Evolutionary conservation across 2,113 vertebrate species (phyloP).

Genomic region (Piaya cayana): DNA sequence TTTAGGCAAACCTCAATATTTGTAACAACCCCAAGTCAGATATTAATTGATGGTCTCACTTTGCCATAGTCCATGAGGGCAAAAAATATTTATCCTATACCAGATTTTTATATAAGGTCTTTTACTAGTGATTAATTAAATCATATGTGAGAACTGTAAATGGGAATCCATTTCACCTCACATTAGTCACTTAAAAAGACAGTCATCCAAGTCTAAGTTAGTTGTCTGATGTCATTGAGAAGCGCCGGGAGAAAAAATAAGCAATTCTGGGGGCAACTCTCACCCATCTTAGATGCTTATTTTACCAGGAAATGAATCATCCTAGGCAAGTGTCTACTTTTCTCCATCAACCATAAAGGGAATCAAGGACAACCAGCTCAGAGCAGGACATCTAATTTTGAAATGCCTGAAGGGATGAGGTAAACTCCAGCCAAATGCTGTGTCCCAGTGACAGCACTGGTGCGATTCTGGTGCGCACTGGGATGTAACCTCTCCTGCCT

Average conservation of each 20-base stretch:
- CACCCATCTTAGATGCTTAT: neutral
- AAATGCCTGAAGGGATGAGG: neutral
- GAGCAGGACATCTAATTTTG: neutral
- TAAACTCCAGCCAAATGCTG: neutral
- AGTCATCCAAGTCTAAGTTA: neutral
- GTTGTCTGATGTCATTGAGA: neutral
- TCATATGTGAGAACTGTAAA: neutral
- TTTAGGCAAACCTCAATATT: neutral
- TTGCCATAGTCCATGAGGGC: neutral
- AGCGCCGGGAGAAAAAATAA: neutral
- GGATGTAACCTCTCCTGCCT: neutral
- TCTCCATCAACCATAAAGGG: neutral
- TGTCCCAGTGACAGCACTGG: neutral
- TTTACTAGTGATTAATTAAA: neutral
- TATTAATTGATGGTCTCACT: neutral
- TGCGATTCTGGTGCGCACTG: neutral
- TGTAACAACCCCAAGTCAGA: neutral
- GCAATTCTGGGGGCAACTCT: neutral
- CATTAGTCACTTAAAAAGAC: neutral
- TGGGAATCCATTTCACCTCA: neutral
- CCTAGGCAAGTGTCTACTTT: neutral
- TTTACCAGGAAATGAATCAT: constrained; percentile 31
- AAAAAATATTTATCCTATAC: neutral
- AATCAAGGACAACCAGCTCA: constrained; percentile 6
- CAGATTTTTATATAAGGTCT: neutral